Evolutionary conservation across 2,888 invertebrate species (phyloP).

Genomic region (Trissoscelio sp.): DNA sequence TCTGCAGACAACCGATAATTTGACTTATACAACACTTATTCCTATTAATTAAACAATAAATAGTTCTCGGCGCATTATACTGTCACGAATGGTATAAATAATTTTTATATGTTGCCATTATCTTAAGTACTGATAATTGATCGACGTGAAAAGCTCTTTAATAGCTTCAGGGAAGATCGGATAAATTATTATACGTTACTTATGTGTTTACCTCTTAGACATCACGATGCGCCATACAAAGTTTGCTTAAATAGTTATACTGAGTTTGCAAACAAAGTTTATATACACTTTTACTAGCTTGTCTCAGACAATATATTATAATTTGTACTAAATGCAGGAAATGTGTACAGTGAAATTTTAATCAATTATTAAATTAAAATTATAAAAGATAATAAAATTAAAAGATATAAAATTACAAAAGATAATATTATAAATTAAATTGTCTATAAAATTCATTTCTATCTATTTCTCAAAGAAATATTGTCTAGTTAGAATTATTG

Average conservation of each 20-base stretch:
- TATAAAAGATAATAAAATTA: no score
- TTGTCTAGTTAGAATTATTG: neutral
- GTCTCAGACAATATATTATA: no score
- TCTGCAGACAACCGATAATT: constrained; percentile 43
- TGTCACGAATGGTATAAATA: constrained; percentile 43
- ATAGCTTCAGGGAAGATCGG: constrained; percentile 43
- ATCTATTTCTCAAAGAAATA: no score
- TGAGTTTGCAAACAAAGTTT: neutral
- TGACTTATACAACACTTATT: constrained; percentile 26
- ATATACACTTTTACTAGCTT: neutral
- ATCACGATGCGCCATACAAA: neutral
- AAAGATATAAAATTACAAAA: no score
- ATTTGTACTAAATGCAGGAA: no score
- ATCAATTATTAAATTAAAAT: no score
- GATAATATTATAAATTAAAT: no score
- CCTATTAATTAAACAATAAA: constrained; percentile 61
- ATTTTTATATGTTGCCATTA: constrained; percentile 41
- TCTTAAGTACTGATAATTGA: constrained; percentile 51
- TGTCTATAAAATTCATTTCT: no score
- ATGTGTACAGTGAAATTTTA: no score
- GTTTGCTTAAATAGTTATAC: neutral
- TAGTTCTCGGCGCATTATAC: constrained; percentile 37
- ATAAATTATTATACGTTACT: constrained; percentile 28
- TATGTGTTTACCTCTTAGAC: neutral
- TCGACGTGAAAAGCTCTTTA: constrained; percentile 33